phyloP scores from a whole-genome alignment of 2,113 vertebrate genomes.

The Epinephelus moara region DNA sequence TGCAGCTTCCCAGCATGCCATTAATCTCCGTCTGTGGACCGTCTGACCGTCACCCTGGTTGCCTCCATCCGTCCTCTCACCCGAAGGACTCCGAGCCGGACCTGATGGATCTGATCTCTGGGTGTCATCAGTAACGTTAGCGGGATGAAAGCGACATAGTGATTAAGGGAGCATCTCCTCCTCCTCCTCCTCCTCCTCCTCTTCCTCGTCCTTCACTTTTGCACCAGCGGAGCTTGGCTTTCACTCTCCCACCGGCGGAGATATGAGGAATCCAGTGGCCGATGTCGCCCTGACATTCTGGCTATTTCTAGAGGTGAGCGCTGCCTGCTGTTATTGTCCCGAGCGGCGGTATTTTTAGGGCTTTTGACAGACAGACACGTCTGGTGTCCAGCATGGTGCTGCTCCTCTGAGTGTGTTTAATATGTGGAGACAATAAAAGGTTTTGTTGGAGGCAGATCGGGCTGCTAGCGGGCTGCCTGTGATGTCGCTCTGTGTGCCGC shows the following conservation, averaged over 20 bases:
- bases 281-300: slow-evolving; percentile 67
- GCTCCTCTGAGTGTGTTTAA: not conserved
- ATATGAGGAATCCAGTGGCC: slow-evolving; percentile 70
- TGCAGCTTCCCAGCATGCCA: slow-evolving; percentile 37
- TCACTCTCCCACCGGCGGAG: slow-evolving; percentile 44
- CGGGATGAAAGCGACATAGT: slow-evolving; percentile 53
- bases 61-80: slow-evolving; percentile 2
- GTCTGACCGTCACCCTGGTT: not conserved
- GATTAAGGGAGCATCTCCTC: slow-evolving; percentile 39
- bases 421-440: too few relatives aligned
- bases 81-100: not conserved
- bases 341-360: not conserved
- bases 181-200: slow-evolving; percentile 18
- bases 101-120: not conserved
- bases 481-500: slow-evolving; percentile 1
- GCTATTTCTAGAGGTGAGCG: slow-evolving; percentile 80
- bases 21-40: slow-evolving; percentile 25
- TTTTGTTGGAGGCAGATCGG: not conserved
- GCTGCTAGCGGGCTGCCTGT: not conserved
- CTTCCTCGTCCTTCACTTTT: slow-evolving; percentile 27
- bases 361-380: not conserved
- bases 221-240: slow-evolving; percentile 20
- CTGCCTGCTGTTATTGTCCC: not conserved
- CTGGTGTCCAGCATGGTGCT: not conserved
- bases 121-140: not conserved